Conservation (phyloP, 2,113 vertebrate species). For the Salvelinus fontinalis region DNA sequence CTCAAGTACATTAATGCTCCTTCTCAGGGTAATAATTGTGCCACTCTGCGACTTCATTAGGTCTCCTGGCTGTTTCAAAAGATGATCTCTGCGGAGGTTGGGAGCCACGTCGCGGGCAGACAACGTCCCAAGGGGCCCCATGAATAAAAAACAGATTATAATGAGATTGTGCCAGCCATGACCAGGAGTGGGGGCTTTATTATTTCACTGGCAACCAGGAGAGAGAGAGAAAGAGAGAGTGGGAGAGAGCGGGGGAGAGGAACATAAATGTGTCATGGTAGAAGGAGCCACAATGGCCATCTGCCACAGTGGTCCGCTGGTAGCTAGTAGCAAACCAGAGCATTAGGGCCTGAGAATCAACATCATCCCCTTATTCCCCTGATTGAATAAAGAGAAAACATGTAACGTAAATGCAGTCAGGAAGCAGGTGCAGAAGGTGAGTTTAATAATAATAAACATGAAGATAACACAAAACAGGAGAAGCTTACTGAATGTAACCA, state of each 20-base stretch:
- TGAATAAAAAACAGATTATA: conserved; percentile 87
- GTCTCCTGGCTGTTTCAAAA: conserved; percentile 80
- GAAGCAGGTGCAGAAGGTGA: no score
- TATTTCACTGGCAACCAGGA: conserved; percentile 75
- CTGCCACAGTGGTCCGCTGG: no score
- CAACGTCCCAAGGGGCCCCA: conserved; percentile 80
- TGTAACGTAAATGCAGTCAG: no score
- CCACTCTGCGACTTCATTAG: conserved; percentile 83
- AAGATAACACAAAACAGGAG: no score
- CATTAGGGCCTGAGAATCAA: no score
- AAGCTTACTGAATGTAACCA: no score
- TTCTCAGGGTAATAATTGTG: conserved; percentile 82
- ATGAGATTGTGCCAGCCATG: conserved; percentile 95
- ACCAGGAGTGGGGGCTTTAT: conserved; percentile 79
- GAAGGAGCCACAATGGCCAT: conserved; percentile 56
- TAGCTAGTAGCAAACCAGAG: no score
- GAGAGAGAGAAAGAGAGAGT: conserved; percentile 43
- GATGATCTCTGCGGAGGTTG: conserved; percentile 78
- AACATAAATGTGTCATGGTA: conserved; percentile 76
- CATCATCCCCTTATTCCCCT: no score
- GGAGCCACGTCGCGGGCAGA: conserved; percentile 84
- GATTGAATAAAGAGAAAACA: background rate
- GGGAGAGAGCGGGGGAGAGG: conserved; percentile 41
- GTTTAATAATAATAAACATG: no score
- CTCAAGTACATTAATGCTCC: conserved; percentile 77